Evolutionary conservation across 2,888 invertebrate species (phyloP).

Genomic region (Nomada flava): DNA sequence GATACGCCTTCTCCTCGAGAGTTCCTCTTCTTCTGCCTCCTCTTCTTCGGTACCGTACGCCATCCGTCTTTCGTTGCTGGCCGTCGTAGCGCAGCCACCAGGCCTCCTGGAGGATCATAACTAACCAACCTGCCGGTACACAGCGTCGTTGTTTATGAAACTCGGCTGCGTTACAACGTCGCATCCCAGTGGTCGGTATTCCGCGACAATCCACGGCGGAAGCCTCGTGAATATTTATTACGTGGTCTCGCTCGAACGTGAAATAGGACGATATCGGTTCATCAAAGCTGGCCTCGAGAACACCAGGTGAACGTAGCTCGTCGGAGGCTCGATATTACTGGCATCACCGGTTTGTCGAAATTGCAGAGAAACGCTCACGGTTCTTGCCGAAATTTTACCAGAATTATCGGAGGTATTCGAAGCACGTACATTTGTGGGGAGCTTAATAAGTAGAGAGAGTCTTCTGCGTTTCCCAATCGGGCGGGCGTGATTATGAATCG

Average conservation of each 20-base stretch:
- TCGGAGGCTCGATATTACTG: slow-evolving; percentile 2
- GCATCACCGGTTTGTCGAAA: slow-evolving; percentile 15
- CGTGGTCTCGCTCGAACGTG: slow-evolving; percentile 55
- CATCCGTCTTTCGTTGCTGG: slow-evolving; percentile 73
- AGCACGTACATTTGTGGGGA: not conserved
- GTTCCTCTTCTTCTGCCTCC: slow-evolving; percentile 41
- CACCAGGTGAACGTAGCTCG: slow-evolving; percentile 30
- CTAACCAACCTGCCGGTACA: slow-evolving; percentile 76
- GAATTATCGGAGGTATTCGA: not conserved
- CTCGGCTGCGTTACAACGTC: slow-evolving; percentile 60
- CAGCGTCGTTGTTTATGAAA: slow-evolving; percentile 75
- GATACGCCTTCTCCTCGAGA: slow-evolving; percentile 62
- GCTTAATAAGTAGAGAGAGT: not conserved
- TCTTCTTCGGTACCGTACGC: slow-evolving; percentile 47
- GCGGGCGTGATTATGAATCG: too few species aligned
- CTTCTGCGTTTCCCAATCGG: not conserved
- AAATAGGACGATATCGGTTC: slow-evolving; percentile 65
- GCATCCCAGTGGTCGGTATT: slow-evolving; percentile 56
- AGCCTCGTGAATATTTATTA: slow-evolving; percentile 70
- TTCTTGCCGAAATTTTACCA: slow-evolving; percentile 8
- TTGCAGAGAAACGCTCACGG: not conserved
- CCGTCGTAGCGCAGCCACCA: slow-evolving; percentile 51
- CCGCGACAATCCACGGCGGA: slow-evolving; percentile 66
- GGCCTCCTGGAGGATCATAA: slow-evolving; percentile 68
- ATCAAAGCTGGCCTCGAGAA: slow-evolving; percentile 46